Percentiles rank a stretch among this genome's conserved stretches.
Conservation (phyloP, 1,140 invertebrate genomes). For the honey bee (Apis mellifera) region DNA sequence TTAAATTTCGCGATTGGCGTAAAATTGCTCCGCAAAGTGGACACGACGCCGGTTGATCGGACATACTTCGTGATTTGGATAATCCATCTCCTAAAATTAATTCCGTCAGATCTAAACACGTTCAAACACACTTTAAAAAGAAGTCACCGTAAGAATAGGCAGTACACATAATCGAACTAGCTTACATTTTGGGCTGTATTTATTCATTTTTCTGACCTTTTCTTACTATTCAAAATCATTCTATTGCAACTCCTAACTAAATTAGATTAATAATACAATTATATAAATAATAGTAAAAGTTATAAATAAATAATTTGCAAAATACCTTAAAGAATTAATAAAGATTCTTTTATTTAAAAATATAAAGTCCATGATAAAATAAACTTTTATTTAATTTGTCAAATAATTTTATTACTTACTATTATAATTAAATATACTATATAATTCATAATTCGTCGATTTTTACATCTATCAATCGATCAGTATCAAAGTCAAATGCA, state of each 20-base stretch:
- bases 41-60: conserved; percentile 78
- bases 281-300: neutral
- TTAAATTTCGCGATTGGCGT: conserved; percentile 77
- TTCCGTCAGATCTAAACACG: conserved; percentile 50
- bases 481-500: neutral
- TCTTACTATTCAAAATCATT: neutral
- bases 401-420: conserved; percentile 5
- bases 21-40: conserved; percentile 78
- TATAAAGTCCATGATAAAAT: conserved; percentile 28
- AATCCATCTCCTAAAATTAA: conserved; percentile 71
- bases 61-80: conserved; percentile 70
- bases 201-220: neutral
- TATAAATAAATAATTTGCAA: conserved; percentile 3
- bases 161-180: neutral
- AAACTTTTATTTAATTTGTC: conserved; percentile 5
- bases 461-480: neutral
- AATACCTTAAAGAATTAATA: neutral
- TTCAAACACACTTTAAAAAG: neutral
- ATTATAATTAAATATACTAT: neutral
- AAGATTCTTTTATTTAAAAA: conserved; percentile 6
- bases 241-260: neutral
- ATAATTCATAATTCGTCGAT: neutral
- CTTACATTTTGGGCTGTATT: neutral
- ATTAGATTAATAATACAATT: neutral
- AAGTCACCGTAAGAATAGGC: neutral